phyloP scores from a whole-genome alignment of 2,797 vertebrate genomes.

The Crenuchus spilurus region DNA sequence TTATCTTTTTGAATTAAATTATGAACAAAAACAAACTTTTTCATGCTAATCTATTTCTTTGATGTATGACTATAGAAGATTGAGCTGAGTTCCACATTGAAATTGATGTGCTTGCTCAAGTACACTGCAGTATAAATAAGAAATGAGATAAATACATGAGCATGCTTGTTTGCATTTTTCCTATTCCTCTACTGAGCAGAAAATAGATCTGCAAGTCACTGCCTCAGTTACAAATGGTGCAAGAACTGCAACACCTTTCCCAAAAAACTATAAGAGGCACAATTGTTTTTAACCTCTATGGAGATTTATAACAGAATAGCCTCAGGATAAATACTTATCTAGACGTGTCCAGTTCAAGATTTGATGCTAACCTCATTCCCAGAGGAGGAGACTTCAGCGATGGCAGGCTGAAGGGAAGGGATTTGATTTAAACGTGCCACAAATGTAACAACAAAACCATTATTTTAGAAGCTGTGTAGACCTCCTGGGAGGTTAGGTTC shows the following conservation, averaged over 20 bases:
- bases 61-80: no score
- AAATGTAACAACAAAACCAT: not conserved
- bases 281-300: slow-evolving; percentile 1
- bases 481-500: not conserved
- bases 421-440: not conserved
- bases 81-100: no score
- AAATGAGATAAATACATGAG: not conserved
- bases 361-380: slow-evolving; percentile 13
- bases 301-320: not conserved
- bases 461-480: slow-evolving; percentile 21
- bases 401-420: not conserved
- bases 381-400: not conserved
- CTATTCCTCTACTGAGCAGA: not conserved
- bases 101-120: no score
- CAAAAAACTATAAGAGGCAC: not conserved
- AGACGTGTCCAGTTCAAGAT: not conserved
- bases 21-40: no score
- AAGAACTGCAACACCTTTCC: not conserved
- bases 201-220: no score
- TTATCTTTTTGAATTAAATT: no score
- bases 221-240: not conserved
- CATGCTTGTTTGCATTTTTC: not conserved
- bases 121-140: no score
- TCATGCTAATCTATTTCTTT: no score
- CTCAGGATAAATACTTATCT: not conserved